Evolutionary conservation across 2,113 vertebrate species (phyloP).

Genomic region (Gymnarchus niloticus): DNA sequence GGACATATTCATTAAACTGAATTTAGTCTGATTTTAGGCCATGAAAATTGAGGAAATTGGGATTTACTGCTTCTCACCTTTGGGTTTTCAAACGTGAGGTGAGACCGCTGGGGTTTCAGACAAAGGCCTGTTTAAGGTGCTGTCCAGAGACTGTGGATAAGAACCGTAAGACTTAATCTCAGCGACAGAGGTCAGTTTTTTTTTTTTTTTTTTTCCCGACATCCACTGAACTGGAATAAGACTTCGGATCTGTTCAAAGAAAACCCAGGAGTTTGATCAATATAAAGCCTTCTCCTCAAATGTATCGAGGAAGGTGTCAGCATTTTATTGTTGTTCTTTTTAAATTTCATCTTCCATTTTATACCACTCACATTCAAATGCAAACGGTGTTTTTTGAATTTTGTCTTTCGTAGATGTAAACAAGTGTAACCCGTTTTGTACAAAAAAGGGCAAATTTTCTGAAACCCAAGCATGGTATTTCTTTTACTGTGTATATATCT

Average conservation of each 20-base stretch:
- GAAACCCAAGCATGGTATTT: conserved; percentile 2
- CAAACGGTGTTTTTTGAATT: neutral
- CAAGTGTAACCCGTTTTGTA: conserved; percentile 17
- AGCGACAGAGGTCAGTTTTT: neutral
- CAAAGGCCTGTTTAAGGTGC: neutral
- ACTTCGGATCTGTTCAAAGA: neutral
- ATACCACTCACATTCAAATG: conserved; percentile 24
- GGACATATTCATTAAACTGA: neutral
- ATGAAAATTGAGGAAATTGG: neutral
- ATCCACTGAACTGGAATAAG: neutral
- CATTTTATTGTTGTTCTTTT: neutral
- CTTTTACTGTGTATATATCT: conserved; percentile 28
- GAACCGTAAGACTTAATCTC: neutral
- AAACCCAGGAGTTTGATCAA: neutral
- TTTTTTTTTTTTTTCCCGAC: neutral
- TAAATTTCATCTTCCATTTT: neutral
- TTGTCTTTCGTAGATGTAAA: conserved; percentile 16
- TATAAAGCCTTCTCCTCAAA: neutral
- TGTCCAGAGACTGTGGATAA: neutral
- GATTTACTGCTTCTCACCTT: neutral
- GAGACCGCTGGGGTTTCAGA: neutral
- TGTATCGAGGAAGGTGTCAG: conserved; percentile 10
- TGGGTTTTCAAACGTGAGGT: neutral
- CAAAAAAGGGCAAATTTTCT: neutral
- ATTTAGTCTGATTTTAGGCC: neutral